These are phyloP conservation scores for Lepisosteus oculatus DNA, from an alignment of 2,113 vertebrate species.

Conservation along the genomic window DNA sequence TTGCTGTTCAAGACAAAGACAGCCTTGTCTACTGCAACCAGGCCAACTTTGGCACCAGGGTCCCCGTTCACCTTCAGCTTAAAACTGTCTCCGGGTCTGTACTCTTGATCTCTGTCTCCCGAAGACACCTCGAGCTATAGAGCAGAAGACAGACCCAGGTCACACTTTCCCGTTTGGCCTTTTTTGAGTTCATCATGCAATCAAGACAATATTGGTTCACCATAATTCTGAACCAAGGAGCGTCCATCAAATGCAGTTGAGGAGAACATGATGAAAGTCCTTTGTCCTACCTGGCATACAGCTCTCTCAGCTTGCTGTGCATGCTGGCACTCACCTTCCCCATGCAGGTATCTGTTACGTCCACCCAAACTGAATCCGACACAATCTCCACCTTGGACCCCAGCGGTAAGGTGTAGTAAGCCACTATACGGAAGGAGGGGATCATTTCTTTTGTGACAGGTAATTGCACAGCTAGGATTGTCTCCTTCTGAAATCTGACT, in stretches of 20 bases:
- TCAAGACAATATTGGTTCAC: no score
- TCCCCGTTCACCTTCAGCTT: conserved; percentile 58
- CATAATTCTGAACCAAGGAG: no score
- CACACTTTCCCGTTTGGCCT: no score
- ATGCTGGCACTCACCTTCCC: conserved; percentile 48
- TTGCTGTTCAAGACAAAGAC: conserved; percentile 59
- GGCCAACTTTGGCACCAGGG: conserved; percentile 61
- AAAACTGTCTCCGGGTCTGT: conserved; percentile 56
- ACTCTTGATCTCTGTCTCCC: conserved; percentile 2
- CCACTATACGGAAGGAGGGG: conserved; percentile 70
- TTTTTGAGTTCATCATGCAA: no score
- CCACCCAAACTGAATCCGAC: conserved; percentile 67
- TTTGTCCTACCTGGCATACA: no score
- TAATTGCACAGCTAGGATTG: conserved; percentile 31
- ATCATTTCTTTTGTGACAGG: conserved; percentile 47
- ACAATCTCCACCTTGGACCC: conserved; percentile 45
- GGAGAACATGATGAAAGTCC: not conserved
- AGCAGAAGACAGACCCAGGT: not conserved
- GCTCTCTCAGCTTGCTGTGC: no score
- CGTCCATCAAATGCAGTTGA: not conserved
- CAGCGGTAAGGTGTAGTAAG: conserved; percentile 46
- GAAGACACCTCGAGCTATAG: conserved; percentile 21
- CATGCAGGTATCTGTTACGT: conserved; percentile 65
- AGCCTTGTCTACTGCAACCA: conserved; percentile 75
- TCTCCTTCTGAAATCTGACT: not conserved